phyloP scores from a whole-genome alignment of 2,888 invertebrate species.

The Pheosia gnoma region DNA sequence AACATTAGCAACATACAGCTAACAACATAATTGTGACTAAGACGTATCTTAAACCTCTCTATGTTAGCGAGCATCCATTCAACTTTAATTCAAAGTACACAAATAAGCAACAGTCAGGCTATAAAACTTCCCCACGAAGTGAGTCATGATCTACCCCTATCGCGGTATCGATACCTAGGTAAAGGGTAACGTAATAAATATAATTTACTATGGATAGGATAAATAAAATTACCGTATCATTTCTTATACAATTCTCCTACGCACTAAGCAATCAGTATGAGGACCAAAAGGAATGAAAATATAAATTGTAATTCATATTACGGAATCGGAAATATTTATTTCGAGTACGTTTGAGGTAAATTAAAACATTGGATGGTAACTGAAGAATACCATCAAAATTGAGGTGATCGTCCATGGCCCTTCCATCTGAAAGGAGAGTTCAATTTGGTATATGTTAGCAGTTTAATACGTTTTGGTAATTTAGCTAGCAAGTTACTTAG shows the following conservation, averaged over 20 bases:
- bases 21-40: not conserved
- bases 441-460: no score
- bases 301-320: not conserved
- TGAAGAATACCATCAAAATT: no score
- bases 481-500: no score
- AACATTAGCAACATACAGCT: no score
- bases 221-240: not conserved
- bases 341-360: not conserved
- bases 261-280: conserved; percentile 8
- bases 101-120: conserved; percentile 17
- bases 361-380: no score
- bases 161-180: conserved; percentile 27
- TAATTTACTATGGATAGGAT: conserved; percentile 29
- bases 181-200: conserved; percentile 25
- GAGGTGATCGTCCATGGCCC: not conserved
- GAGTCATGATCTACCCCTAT: conserved; percentile 30
- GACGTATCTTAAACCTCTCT: not conserved
- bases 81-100: conserved; percentile 1
- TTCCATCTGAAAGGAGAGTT: not conserved
- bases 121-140: conserved; percentile 25
- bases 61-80: not conserved
- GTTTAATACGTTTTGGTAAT: no score
- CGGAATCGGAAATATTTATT: not conserved
- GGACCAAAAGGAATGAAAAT: not conserved
- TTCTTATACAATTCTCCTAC: conserved; percentile 1